Base-by-base conservation (phyloP, 2,797 vertebrate genomes). In the Hapalemur alaotrensis region DNA sequence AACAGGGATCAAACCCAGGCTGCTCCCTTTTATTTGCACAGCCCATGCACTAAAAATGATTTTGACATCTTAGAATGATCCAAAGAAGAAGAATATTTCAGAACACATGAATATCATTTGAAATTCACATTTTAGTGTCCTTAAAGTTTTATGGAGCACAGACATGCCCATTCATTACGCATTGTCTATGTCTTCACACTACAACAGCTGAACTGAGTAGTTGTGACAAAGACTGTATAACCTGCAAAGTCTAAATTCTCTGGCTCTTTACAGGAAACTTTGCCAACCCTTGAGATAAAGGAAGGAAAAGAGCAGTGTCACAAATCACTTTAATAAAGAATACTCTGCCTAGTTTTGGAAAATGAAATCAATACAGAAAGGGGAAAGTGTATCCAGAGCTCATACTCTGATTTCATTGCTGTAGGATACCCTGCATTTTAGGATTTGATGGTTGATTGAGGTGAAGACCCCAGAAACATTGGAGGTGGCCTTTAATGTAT, bases 41-140 rank as follows among this genome's bases (percentile, higher is more conserved):
- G 32, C 13, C 35, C 9, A 0, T 46, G 32, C 65, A 2, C n/a
- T 72, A 54, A 43, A 12, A 85, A 65, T 70, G 17, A 59, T n/a
- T 70, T 91, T 92, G 65, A 93, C 7, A 76, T 61, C 95, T 95
- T 93, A 30, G 92, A 89, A 84, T 91, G 17, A 70, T 61, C 43
- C 61, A 90, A 89, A 48, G 32, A 79, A 89, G 57, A 82, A 67
- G 0, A 52, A 1, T 85, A 85, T 75, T 88, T 92, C 25, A 96
- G 46, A 75, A 32, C 28, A 41, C 18, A n/a, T 25, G 50, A 59
- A 89, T 89, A 38, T 79, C 38, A 93, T 48, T 91, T 38, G 25
- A 94, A 89, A 95, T 69, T 75, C 72, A 91, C 54, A 83, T 35
- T 48, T 35, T 23, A 72, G 25, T 28, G 23, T 63, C 38, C 57